phyloP scores from a whole-genome alignment of 1,140 invertebrate species.

The Limonius californicus region DNA sequence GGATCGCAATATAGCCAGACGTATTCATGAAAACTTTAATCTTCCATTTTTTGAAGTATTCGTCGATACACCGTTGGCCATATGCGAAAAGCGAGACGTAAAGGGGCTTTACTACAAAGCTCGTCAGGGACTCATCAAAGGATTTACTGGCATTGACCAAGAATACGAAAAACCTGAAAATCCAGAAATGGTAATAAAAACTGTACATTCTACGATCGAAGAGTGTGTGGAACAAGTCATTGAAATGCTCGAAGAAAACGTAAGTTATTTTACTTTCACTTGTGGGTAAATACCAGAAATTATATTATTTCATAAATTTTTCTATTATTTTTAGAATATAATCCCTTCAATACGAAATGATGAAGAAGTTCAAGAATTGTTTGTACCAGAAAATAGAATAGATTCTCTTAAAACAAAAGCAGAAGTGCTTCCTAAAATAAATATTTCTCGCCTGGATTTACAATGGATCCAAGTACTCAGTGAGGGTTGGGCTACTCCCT shows the following conservation, averaged over 20 bases:
- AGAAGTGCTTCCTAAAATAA: conserved; percentile 60
- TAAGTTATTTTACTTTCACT: no score
- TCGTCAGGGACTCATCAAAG: conserved; percentile 88
- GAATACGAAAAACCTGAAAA: conserved; percentile 85
- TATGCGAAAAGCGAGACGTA: conserved; percentile 93
- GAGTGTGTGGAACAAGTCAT: conserved; percentile 67
- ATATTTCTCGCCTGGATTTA: conserved; percentile 79
- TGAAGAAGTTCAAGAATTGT: conserved; percentile 65
- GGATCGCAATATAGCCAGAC: conserved; percentile 82
- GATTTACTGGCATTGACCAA: conserved; percentile 98
- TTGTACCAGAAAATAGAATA: conserved; percentile 67
- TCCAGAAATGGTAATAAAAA: conserved; percentile 85
- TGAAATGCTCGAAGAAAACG: conserved; percentile 65
- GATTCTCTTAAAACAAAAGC: conserved; percentile 66
- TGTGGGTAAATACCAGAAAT: no score
- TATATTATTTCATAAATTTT: no score
- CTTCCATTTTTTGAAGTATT: conserved; percentile 95
- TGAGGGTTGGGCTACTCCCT: conserved; percentile 96
- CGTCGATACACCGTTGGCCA: conserved; percentile 89
- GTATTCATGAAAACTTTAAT: conserved; percentile 82
- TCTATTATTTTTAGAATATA: no score
- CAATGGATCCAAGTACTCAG: conserved; percentile 95
- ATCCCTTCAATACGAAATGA: no score
- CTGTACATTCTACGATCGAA: conserved; percentile 77
- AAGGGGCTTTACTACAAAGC: conserved; percentile 99